Base-by-base conservation (phyloP, 2,797 vertebrate genomes). In the Lates japonicus region DNA sequence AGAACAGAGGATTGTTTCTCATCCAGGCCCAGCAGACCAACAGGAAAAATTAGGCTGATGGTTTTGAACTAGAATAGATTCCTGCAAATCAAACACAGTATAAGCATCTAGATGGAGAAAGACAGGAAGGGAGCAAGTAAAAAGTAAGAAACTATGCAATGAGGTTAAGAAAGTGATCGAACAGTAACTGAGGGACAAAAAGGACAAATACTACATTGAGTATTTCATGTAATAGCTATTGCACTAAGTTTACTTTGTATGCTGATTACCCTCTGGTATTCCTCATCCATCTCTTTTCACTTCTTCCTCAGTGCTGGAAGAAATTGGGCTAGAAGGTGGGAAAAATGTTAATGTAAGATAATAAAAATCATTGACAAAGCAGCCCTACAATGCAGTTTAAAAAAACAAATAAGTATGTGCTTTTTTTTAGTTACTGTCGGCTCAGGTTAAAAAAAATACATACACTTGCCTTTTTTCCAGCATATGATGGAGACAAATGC, bases 21-120 rank as follows among this genome's bases (percentile, higher is more conserved):
- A 98, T 98, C 97, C 97, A 98, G 46, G 97, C 95, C 5, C 97
- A 96, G 80, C 97, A 98, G 89, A 98, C n/a, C n/a, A n/a, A n/a
- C 97, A 0, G 97, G 97, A 86, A 98, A 98, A 2, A 98, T 91
- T 0, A 97, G 95, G 0, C 97, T 97, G 79, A 89, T 95, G 58
- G 96, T 97, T 11, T 94, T 96, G 86, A 98, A 98, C 91, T 98
- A 97, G 68, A 97, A 97, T 90, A 98, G 90, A 92, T 98, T 97
- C 81, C 97, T 98, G 75, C 97, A n/a, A 96, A 90, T 98, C 97
- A 86, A 98, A n/a, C n/a, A 98, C 83, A 81, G 98, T 93, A 20
- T 97, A 98, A 0, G 97, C 95, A 80, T 98, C 97, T 98, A 81
- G 22, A 76, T 11, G 2, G 17, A 59, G 62, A 82, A 17, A 39